A percentile compares a stretch with the other conserved stretches of the same genome.
Conservation (phyloP, 2,797 vertebrate species). For the Acrossocheilus fasciatus region DNA sequence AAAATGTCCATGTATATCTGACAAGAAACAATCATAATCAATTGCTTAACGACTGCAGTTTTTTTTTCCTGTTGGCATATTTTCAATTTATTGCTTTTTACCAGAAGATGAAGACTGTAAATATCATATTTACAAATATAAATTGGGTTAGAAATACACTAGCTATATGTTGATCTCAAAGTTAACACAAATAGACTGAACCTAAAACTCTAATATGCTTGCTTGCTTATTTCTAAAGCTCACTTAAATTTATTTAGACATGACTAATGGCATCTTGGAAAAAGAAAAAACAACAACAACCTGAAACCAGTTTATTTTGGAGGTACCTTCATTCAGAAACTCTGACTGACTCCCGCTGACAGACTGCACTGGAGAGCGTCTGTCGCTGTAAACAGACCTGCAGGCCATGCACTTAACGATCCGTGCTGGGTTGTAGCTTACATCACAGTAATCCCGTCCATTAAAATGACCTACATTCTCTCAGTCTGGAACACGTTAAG, state of each 20-base stretch:
- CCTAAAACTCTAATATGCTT: not conserved
- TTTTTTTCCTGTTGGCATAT: not conserved
- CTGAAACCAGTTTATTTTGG: not conserved
- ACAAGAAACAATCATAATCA: not conserved
- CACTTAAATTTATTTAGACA: not conserved
- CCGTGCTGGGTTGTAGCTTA: constrained; percentile 7
- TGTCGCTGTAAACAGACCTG: not conserved
- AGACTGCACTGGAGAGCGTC: not conserved
- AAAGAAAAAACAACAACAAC: too few species aligned
- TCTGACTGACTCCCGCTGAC: not conserved
- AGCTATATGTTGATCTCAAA: not conserved
- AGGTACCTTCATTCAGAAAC: not conserved
- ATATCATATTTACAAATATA: not conserved
- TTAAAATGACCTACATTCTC: constrained; percentile 25
- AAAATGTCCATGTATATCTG: not conserved
- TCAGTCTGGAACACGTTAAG: not conserved
- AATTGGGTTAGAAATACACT: not conserved
- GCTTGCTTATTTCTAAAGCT: not conserved
- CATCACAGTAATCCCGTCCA: constrained; percentile 16
- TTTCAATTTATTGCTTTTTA: not conserved
- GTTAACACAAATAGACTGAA: not conserved
- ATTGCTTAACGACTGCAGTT: not conserved
- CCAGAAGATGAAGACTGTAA: not conserved
- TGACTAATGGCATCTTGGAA: not conserved
- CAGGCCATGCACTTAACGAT: constrained; percentile 14